Base-by-base conservation (phyloP, 2,797 vertebrate genomes). In the Sebastes paucispinis region DNA sequence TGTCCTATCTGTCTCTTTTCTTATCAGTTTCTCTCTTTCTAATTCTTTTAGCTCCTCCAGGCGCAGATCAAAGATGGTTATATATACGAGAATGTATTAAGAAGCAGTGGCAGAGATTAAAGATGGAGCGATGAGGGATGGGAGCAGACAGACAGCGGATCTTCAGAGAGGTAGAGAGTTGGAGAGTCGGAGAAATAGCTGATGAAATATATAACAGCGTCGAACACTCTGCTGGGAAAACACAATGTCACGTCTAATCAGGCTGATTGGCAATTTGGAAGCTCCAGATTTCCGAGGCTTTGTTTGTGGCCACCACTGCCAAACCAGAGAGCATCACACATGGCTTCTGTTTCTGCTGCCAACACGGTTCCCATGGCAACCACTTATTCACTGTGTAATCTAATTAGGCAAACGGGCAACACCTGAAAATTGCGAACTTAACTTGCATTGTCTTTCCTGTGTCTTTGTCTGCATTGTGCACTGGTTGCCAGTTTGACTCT, bases 251-350 rank as follows among this genome's bases (percentile, higher is more conserved):
- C 73, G 71, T 92, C 81, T 85, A 92, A 93, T 93, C 92, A 93
- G 80, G 78, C 84, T 90, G 92, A 94, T 85, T 93, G 92, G 87
- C 89, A 93, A 92, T 92, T 94, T 91, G 91, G 83, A 88, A 86
- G 87, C 90, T 86, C 77, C 90, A 88, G 83, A 90, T 91, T 93
- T 90, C 50, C 50, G 9, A 83, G 79, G 89, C 89, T 88, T 92
- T 93, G 90, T 90, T 88, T 90, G 76, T 59, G 63, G 66, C 66
- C 64, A 77, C 60, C 55, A 2, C 77, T 83, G 90, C 88, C 86
- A 87, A 91, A 87, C 74, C 80, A 66, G 47, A 81, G 82, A 14
- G 77, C 89, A 77, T 89, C 83, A 59, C 70, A 88, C 90, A 92
- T 77, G 67, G 88, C 75, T 90, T 81, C 24, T 69, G 64, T 71